phyloP scores from a whole-genome alignment of 2,113 vertebrate genomes.

The Sclerurus mexicanus region DNA sequence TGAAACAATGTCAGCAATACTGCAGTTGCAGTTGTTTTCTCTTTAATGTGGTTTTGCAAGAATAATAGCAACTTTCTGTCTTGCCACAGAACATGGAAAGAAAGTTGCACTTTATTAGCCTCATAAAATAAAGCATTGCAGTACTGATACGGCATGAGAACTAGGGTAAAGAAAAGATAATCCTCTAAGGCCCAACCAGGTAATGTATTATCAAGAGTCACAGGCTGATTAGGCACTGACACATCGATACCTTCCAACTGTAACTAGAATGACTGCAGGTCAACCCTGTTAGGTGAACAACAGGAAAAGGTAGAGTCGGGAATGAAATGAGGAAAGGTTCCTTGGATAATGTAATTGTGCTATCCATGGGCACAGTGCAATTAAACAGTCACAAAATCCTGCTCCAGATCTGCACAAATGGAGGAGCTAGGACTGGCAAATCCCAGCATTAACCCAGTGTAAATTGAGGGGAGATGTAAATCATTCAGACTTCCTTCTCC shows the following conservation, averaged over 20 bases:
- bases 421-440: neutral
- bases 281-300: neutral
- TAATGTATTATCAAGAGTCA: neutral
- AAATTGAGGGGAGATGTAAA: neutral
- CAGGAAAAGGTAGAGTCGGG: neutral
- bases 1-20: conserved; percentile 51
- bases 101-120: conserved; percentile 29
- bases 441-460: neutral
- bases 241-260: neutral
- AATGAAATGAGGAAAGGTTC: neutral
- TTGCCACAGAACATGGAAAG: conserved; percentile 20
- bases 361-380: neutral
- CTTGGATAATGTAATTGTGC: neutral
- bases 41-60: conserved; percentile 48
- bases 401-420: neutral
- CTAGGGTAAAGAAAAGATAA: neutral
- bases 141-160: neutral
- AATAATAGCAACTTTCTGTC: conserved; percentile 14
- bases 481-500: neutral
- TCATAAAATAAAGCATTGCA: neutral
- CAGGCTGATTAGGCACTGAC: neutral
- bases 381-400: neutral
- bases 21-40: neutral
- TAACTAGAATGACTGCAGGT: neutral
- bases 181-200: neutral